Base-by-base conservation (phyloP, 2,797 vertebrate genomes). In the Scolopax rusticola region DNA sequence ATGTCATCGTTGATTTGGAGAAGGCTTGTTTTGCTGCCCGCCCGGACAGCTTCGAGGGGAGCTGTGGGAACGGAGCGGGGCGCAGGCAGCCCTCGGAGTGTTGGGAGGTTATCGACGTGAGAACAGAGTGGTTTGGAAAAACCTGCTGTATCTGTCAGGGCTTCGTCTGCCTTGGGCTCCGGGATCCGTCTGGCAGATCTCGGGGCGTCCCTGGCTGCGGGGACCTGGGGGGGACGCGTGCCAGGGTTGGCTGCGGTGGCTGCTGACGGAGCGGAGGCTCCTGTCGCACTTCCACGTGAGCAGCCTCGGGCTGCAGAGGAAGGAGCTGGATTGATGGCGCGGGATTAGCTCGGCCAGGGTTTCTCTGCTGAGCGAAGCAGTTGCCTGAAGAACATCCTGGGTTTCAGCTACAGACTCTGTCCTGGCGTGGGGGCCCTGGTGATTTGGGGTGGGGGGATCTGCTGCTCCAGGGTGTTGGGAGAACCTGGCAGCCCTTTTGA, bases 61-160 rank as follows among this genome's bases (percentile, higher is more conserved):
- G 57, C 1, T 30, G 56, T 59, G 75, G 59, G 25, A 13, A 11
- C 1, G n/a, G 23, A 47, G 45, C 1, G 14, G 24, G 50, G 47
- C 1, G 0, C 47, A 20, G 59, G 1, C 50, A 50, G 33, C 56
- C 40, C 16, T 47, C 2, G 0, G 9, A 23, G 48, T 1, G 3
- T 6, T 23, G 45, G 64, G 78, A 56, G 40, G 17, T 67, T 32
- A 9, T 23, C 1, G 12, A 32, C 2, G 19, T 18, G 5, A 54
- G n/a, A 83, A 36, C 43, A 0, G 6, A 83, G 43, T 3, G n/a
- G n/a, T 24, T 68, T 38, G 78, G 67, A 32, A 32, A 32, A 70
- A 60, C 10, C 45, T 32, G 47, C 27, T 25, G 13, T 9, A 21
- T 64, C 41, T 53, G 48, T 12, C 30, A 8, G 73, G 87, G 15